Evolutionary conservation across 2,888 invertebrate genomes (phyloP), one percentile per base, ranked within the genome.

Genomic region (Phengaris arion): DNA sequence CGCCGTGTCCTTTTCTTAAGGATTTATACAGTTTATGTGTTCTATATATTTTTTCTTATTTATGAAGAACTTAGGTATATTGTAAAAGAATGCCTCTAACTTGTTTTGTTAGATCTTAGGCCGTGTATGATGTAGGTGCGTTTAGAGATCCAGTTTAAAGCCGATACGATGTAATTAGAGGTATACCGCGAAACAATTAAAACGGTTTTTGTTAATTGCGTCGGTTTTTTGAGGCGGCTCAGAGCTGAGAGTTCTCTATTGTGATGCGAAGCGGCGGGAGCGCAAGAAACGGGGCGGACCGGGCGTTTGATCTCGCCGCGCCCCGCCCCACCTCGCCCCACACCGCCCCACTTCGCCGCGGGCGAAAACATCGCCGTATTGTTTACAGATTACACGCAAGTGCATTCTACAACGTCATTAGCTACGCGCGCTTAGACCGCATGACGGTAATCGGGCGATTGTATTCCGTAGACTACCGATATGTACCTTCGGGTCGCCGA

Each of bases 121-220:
- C 45, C 35, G 6, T 22, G 59, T 7, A 59, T 2, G 22, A 13
- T 22, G 59, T 7, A 59, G 8, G 22, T 57, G 74, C 35, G 57
- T 52, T 69, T 45, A 64, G 45, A 64, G 45, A 64, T 64, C 35
- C 64, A 64, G 13, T 64, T 64, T 7, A 64, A 64, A 13, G 8
- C 64, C 64, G 64, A 64, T 64, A 64, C 64, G 64, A 64, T 64
- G 13, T 64, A 64, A 64, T 64, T 64, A 45, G 35, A 35, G 3
- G 64, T 45, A 35, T 64, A 64, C 64, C 64, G 64, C 64, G 35
- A 64, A 64, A 45, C 64, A 45, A 64, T 64, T 64, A 64, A 22
- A 22, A 35, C 64, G 35, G 64, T 64, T 64, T 64, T 64, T 64
- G 64, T 64, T 64, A 64, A 64, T 78, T 78, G 74, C 75, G 55